A percentile compares a stretch with the other conserved stretches of the same genome.
Evolutionary conservation across 2,888 invertebrate species (phyloP).

Genomic region (Meta bourneti): DNA sequence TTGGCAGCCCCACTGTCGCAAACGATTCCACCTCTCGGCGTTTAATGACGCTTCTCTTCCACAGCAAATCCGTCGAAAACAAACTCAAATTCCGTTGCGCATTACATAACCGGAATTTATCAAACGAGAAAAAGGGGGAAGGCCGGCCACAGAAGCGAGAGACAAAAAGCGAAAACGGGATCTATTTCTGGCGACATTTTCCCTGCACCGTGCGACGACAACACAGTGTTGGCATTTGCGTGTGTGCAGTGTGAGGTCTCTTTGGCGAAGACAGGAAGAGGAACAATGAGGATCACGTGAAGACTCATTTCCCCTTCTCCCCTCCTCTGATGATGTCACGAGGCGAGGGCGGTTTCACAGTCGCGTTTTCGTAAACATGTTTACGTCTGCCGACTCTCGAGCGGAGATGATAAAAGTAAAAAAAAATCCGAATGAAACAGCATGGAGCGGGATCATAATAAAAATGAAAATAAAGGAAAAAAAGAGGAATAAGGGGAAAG

Average conservation of each 20-base stretch:
- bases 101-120: background rate
- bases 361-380: constrained; percentile 57
- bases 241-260: background rate
- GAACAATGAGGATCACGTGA: constrained; percentile 41
- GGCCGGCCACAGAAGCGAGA: background rate
- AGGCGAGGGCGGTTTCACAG: constrained; percentile 53
- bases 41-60: background rate
- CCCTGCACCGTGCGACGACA: background rate
- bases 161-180: background rate
- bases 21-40: too few species aligned
- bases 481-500: too few species aligned
- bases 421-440: background rate
- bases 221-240: background rate
- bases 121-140: background rate
- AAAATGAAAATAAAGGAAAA: background rate
- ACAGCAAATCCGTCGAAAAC: background rate
- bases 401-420: too few species aligned
- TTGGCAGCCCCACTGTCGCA: too few species aligned
- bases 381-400: constrained; percentile 14
- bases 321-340: constrained; percentile 29
- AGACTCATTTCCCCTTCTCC: constrained; percentile 9
- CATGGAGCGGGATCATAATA: background rate
- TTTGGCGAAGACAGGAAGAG: constrained; percentile 34
- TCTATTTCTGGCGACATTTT: background rate
- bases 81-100: background rate